Evolutionary conservation across 2,888 invertebrate species (phyloP), one percentile per base, ranked within the genome.

Genomic region (Dexiosoma caninum): DNA sequence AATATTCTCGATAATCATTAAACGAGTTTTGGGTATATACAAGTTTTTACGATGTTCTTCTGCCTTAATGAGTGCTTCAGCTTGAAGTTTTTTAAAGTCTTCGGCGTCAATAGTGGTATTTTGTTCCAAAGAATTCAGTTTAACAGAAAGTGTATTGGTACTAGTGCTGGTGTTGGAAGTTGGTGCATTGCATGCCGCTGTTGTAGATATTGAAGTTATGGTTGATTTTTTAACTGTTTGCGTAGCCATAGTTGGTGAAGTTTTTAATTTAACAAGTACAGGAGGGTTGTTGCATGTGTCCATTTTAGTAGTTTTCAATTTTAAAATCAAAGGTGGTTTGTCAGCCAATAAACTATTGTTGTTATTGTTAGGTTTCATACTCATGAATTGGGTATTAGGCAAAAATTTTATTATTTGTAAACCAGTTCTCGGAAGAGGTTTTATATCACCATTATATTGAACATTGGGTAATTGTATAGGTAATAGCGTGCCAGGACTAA

Each of bases 1-100:
- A n/a, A 85, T 71, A 53, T 72, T 85, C 14, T 87, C 86, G 0
- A 85, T 81, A 4, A 80, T 77, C 62, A 60, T 71, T 59, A 75
- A 81, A 69, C 16, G 85, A 42, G 21, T 83, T 64, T 51, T 78
- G 62, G 14, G 84, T 74, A 49, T 78, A 75, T 35, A 71, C 62
- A 82, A 83, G 3, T 86, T 84, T 64, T 67, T 83, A 8, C 55
- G 49, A 12, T 62, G 44, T n/a, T 72, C 76, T 21, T 67, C 57
- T 3, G 59, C 59, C 42, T 72, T 70, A 21, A 57, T 60, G 2
- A 82, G 37, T 0, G 82, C 82, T 19, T 83, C 78, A 21, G 67
- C 23, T n/a, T 67, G 75, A 0, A 79, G 55, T 23, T 81, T 55
- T 8, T 72, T 59, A 46, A 83, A 80, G 27, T 82, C 81, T 23